Percentiles rank a stretch among this genome's conserved stretches.
Conservation (phyloP, 2,888 invertebrate genomes). For the Conomelus anceps region DNA sequence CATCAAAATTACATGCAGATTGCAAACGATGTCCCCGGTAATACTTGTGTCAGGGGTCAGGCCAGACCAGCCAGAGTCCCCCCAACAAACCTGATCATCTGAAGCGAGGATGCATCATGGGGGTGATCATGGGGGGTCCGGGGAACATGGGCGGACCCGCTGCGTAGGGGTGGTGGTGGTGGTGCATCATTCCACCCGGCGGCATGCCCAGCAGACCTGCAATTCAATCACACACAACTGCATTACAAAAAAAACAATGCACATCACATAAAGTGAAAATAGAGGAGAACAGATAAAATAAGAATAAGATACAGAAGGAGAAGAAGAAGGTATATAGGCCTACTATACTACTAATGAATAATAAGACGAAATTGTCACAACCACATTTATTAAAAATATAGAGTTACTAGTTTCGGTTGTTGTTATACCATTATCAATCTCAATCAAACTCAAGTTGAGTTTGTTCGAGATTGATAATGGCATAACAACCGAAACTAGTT, state of each 20-base stretch:
- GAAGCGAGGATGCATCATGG: slow-evolving; percentile 78
- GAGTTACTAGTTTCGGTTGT: too few species aligned
- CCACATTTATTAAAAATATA: too few species aligned
- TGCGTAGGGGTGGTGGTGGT: slow-evolving; percentile 33
- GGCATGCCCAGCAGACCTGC: slow-evolving; percentile 35
- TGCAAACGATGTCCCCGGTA: background rate
- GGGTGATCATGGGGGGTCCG: slow-evolving; percentile 49
- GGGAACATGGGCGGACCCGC: slow-evolving; percentile 47
- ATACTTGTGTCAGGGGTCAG: slow-evolving; percentile 32
- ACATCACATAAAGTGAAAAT: background rate
- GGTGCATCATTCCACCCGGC: slow-evolving; percentile 32
- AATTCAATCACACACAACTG: slow-evolving; percentile 17
- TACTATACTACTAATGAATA: too few species aligned
- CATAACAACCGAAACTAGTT: too few species aligned
- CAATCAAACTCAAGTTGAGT: too few species aligned
- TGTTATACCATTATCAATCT: too few species aligned
- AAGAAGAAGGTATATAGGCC: background rate
- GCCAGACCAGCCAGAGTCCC: slow-evolving; percentile 52
- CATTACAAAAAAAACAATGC: background rate
- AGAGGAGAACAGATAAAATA: background rate
- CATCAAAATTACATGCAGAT: background rate
- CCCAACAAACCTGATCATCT: slow-evolving; percentile 66
- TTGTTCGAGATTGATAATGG: too few species aligned
- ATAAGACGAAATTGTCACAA: too few species aligned
- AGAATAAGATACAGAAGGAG: too few species aligned